Percentiles rank a stretch among this genome's conserved stretches.
Evolutionary conservation across 2,888 invertebrate genomes (phyloP).

Genomic region (Metopia argyrocephala): DNA sequence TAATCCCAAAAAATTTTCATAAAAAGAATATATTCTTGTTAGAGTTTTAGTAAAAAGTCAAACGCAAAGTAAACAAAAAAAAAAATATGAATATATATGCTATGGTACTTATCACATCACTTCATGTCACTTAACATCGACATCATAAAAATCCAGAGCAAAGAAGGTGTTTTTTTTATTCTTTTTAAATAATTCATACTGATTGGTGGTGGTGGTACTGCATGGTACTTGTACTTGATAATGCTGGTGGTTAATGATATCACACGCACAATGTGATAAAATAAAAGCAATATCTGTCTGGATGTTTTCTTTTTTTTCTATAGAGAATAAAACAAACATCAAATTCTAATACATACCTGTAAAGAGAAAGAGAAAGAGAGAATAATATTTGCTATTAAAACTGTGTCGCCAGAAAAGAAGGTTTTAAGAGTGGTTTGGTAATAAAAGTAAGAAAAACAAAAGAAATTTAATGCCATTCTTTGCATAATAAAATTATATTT

Average conservation of each 20-base stretch:
- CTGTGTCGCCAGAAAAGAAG: too few species aligned
- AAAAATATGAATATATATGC: not conserved
- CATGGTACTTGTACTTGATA: too few species aligned
- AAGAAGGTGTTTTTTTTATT: not conserved
- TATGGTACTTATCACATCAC: not conserved
- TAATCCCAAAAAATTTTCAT: not conserved
- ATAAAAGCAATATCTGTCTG: not conserved
- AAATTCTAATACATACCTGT: conserved; percentile 57
- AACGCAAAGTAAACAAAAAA: not conserved
- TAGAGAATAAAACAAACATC: not conserved
- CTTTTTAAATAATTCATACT: not conserved
- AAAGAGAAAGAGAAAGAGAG: conserved; percentile 22
- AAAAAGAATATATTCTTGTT: not conserved
- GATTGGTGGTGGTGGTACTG: too few species aligned
- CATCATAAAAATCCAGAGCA: not conserved
- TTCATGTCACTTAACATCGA: not conserved
- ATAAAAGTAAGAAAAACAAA: conserved; percentile 14
- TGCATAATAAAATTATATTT: conserved; percentile 18
- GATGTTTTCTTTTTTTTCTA: not conserved
- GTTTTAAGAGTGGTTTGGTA: conserved; percentile 28
- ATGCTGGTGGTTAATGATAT: not conserved
- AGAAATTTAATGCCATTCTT: not conserved
- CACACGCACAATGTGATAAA: not conserved
- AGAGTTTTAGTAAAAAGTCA: not conserved
- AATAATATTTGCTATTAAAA: too few species aligned